Percentiles rank a stretch among this genome's conserved stretches.
These are phyloP conservation scores for Synodontis membranacea DNA, from an alignment of 2,113 vertebrate species.

Conservation along the genomic window DNA sequence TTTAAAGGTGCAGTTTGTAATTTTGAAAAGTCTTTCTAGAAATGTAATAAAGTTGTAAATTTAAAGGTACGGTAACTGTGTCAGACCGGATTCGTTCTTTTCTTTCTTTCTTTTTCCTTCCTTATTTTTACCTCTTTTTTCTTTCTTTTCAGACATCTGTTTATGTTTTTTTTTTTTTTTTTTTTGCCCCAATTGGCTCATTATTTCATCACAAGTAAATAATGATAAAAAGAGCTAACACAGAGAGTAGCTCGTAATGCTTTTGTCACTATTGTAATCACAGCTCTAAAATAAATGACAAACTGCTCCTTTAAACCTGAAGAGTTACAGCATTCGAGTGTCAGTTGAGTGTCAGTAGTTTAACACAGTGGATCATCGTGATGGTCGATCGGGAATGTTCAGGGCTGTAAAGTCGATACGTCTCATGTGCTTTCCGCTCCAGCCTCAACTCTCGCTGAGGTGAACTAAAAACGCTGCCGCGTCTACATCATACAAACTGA, in stretches of 20 bases:
- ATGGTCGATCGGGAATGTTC: not conserved
- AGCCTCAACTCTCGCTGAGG: not conserved
- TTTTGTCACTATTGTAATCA: not conserved
- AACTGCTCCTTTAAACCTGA: not conserved
- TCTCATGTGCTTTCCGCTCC: slow-evolving; percentile 44
- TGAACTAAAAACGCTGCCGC: not conserved
- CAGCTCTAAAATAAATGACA: not conserved
- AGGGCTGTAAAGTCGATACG: slow-evolving; percentile 33
- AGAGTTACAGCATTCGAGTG: not conserved
- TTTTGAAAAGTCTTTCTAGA: not conserved
- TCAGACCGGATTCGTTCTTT: not conserved
- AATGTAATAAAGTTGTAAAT: not conserved
- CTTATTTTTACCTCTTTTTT: too few relatives aligned
- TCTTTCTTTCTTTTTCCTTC: too few relatives aligned
- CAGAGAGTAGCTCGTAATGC: not conserved
- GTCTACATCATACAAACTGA: slow-evolving; percentile 8
- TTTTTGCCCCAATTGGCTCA: not conserved
- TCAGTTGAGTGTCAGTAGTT: not conserved
- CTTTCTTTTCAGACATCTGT: too few relatives aligned
- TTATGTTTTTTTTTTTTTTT: too few relatives aligned
- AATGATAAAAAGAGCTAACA: not conserved
- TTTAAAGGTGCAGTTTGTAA: slow-evolving; percentile 1
- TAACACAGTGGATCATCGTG: slow-evolving; percentile 47
- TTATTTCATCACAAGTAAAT: too few relatives aligned
- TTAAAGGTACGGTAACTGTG: not conserved